Evolutionary conservation across 2,888 invertebrate species (phyloP), one percentile per base, ranked within the genome.

Genomic region (Palloptera scutellata): DNA sequence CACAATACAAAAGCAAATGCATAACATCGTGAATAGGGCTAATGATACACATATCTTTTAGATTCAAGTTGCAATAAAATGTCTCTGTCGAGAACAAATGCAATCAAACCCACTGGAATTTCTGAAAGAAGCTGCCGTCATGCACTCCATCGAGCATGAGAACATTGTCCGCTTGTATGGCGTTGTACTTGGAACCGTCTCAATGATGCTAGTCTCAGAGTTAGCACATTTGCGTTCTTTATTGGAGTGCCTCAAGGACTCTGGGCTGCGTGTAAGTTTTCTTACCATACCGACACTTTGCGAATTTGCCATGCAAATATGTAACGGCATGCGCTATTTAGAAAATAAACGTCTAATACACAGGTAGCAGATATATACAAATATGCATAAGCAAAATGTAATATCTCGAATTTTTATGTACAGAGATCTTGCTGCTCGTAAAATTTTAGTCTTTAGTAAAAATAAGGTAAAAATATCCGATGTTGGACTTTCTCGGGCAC

Each of bases 401-500:
- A n/a, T n/a, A n/a, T n/a, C n/a, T n/a, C n/a, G n/a, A n/a, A n/a
- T n/a, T n/a, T n/a, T n/a, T n/a, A n/a, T n/a, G 64, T 88, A 59
- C 85, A 91, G 98, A 77, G 98, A 99, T 86, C 89, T 99, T 80
- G 98, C 98, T 2, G 98, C 98, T 42, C 88, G 98, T 76, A 99
- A 99, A 86, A 97, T 99, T 77, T 89, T 99, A 76, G 98, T 99
- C 0, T 98, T 98, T 86, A 94, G 93, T 69, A 96, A 96, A 84
- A 94, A 96, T 80, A 95, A 94, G 87, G 97, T 98, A 6, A 99
- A 99, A 87, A 98, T 99, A 72, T 98, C 97, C 0, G 98, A 99
- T 83, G 98, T 99, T 85, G 98, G 98, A 5, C 85, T 99, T 63
- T 97, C 97, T 0, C 89, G 98, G 64, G 97, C 97, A 0, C 86